phyloP scores from a whole-genome alignment of 2,888 invertebrate species.

The Drosophila lacicola region DNA sequence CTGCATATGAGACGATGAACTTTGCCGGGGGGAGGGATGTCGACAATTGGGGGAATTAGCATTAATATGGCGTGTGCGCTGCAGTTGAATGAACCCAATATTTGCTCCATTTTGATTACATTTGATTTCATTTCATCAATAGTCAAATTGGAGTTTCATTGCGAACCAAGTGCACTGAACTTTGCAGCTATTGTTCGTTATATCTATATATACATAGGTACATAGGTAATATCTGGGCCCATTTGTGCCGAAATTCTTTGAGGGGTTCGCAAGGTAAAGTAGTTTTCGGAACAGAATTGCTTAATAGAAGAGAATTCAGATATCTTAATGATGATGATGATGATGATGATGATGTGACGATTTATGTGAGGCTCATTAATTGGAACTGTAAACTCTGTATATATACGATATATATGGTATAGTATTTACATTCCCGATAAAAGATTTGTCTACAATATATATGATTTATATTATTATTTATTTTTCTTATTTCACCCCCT shows the following conservation, averaged over 20 bases:
- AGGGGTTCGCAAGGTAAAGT: conserved; percentile 14
- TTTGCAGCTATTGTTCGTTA: conserved; percentile 3
- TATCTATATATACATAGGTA: not conserved
- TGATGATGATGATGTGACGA: not conserved
- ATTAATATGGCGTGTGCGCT: conserved; percentile 31
- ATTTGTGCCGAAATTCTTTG: conserved; percentile 5
- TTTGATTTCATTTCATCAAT: conserved; percentile 49
- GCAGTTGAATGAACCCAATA: conserved; percentile 70
- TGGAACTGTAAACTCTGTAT: no score
- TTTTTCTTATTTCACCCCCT: no score
- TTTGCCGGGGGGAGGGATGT: conserved; percentile 19
- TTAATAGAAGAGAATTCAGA: conserved; percentile 7
- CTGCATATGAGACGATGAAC: conserved; percentile 51
- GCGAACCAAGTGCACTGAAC: conserved; percentile 49
- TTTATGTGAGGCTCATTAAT: no score
- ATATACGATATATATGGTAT: no score
- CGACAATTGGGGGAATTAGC: conserved; percentile 30
- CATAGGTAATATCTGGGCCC: not conserved
- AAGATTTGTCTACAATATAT: no score
- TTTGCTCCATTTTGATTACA: conserved; percentile 30
- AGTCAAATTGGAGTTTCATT: conserved; percentile 32
- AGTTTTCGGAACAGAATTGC: conserved; percentile 3
- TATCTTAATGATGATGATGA: conserved; percentile 15
- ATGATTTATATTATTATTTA: no score
- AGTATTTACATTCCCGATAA: no score